Base-by-base conservation (phyloP, 2,113 vertebrate genomes). In the Cryptotis parvus region DNA sequence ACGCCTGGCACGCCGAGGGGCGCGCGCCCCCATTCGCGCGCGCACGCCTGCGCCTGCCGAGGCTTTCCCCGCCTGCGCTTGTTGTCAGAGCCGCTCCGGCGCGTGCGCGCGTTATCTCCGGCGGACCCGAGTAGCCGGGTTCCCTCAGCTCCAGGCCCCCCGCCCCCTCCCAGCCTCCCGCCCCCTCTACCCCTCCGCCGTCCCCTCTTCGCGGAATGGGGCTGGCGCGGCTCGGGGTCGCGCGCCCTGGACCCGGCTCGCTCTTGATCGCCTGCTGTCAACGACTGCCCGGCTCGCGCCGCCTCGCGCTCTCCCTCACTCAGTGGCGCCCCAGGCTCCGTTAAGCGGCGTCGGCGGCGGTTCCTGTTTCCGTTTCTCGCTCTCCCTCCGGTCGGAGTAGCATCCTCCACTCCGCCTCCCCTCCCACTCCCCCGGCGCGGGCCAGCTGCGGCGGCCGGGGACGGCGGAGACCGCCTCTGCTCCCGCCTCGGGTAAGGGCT, bases 341-440 rank as follows among this genome's bases (percentile, higher is more conserved):
- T 95, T 97, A 95, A 95, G 91, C 94, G 61, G 87, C 93, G 74
- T 91, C 65, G 89, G 91, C 94, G 80, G 92, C 39, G 95, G 96
- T 96, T 97, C 97, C 96, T 94, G 96, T 89, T 97, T 97, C 97
- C 97, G 96, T 92, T 95, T 91, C 91, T 95, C 84, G 90, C 55
- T 91, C 84, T 84, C 84, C 92, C 33, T 58, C 70, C 45, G 9
- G 88, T 26, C 69, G 49, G 96, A 96, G 96, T 89, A 96, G 94
- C 94, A 96, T 96, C 96, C 94, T 95, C 93, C 90, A 84, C 92
- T 79, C 93, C 65, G 84, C 45, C 84, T 43, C 87, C 75, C 88
- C 94, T 72, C 22, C 91, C 82, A n/a, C 76, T 95, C 55, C 92
- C 86, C 91, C 92, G 73, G n/a, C 84, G 82, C 82, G 37, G 93